Evolutionary conservation across 2,113 vertebrate species (phyloP).

Genomic region (Erythrolamprus reginae): DNA sequence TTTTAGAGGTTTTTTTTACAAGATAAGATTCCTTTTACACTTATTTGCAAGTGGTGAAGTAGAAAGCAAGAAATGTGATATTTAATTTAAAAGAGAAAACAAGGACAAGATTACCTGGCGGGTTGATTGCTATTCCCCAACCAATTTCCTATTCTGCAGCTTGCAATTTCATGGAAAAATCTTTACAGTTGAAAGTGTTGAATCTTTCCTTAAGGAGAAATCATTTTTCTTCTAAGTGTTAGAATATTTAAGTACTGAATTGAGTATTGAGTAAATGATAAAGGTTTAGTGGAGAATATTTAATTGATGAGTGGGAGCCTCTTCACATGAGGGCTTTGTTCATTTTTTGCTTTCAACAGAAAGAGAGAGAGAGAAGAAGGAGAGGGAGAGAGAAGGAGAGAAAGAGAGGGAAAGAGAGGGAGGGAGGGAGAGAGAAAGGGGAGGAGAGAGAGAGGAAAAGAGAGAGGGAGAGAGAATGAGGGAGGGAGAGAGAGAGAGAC

Average conservation of each 20-base stretch:
- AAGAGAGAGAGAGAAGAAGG: too few relatives aligned
- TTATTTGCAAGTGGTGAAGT: constrained; percentile 12
- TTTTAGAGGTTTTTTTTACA: background rate
- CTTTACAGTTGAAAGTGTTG: background rate
- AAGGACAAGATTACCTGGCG: background rate
- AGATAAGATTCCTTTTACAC: background rate
- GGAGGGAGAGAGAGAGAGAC: too few relatives aligned
- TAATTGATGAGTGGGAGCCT: background rate
- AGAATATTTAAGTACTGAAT: background rate
- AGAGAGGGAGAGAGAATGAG: too few relatives aligned
- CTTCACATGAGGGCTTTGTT: background rate
- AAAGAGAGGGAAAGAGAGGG: too few relatives aligned
- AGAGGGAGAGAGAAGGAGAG: too few relatives aligned
- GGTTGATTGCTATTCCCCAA: background rate
- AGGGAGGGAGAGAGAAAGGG: too few relatives aligned
- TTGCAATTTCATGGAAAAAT: too few relatives aligned
- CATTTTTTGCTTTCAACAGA: background rate
- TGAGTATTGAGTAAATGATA: background rate
- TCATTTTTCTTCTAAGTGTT: background rate
- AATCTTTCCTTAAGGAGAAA: background rate
- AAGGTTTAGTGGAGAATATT: background rate
- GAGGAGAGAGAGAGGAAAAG: too few relatives aligned
- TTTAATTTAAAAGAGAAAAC: background rate
- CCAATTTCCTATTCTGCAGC: background rate
- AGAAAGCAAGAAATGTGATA: background rate